Conservation (phyloP, 2,888 invertebrate species). For the Timema podura region DNA sequence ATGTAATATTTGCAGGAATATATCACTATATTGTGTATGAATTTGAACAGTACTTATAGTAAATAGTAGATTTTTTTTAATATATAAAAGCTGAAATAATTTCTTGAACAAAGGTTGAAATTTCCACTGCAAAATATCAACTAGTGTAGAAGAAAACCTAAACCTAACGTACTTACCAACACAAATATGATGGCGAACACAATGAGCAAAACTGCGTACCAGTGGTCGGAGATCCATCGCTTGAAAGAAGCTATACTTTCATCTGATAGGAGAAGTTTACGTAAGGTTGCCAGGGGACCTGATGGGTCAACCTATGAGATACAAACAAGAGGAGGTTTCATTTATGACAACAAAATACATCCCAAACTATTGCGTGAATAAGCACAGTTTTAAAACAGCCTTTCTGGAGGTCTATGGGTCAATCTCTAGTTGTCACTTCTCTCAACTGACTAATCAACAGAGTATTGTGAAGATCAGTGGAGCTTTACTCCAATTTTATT, state of each 20-base stretch:
- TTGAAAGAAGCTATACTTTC: slow-evolving; percentile 86
- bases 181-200: slow-evolving; percentile 66
- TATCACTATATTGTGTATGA: background rate
- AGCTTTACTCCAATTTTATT: too few relatives aligned
- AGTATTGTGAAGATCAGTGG: too few relatives aligned
- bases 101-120: too few relatives aligned
- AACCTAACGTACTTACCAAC: slow-evolving; percentile 61
- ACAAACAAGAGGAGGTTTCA: too few relatives aligned
- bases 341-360: too few relatives aligned
- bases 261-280: slow-evolving; percentile 80
- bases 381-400: too few relatives aligned
- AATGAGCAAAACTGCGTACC: slow-evolving; percentile 83
- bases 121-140: background rate
- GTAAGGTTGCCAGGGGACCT: slow-evolving; percentile 83
- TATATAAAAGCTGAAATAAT: slow-evolving; percentile 16
- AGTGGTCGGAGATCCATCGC: slow-evolving; percentile 82
- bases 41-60: background rate
- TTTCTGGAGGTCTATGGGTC: too few relatives aligned
- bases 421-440: too few relatives aligned
- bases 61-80: background rate
- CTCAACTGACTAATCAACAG: too few relatives aligned
- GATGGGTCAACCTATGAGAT: slow-evolving; percentile 73
- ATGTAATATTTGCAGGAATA: background rate
- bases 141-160: background rate
- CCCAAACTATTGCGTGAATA: too few relatives aligned